Percentiles rank a stretch among this genome's conserved stretches.
These are phyloP conservation scores for Aplocera efformata DNA, from an alignment of 2,888 invertebrate genomes.

Conservation along the genomic window DNA sequence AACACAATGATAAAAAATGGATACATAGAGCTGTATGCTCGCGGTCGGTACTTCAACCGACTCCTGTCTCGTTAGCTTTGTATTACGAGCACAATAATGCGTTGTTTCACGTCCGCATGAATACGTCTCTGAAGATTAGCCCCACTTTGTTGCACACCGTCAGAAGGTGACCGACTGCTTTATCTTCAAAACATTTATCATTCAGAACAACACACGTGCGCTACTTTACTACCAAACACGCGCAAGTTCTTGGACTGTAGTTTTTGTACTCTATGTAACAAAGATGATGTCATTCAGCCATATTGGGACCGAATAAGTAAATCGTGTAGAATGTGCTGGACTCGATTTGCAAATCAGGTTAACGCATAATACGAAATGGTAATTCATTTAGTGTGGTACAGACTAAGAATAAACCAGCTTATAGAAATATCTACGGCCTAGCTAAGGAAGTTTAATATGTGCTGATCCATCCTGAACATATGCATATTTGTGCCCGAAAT, in stretches of 20 bases:
- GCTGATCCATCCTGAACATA: too few species aligned
- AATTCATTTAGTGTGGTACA: slow-evolving; percentile 4
- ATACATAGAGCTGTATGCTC: slow-evolving; percentile 19
- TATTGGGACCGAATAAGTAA: slow-evolving; percentile 16
- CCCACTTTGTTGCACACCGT: slow-evolving; percentile 40
- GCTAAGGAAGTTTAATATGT: too few species aligned
- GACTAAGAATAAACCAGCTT: too few species aligned
- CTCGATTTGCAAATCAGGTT: slow-evolving; percentile 19
- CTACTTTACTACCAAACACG: slow-evolving; percentile 18
- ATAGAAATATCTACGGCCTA: too few species aligned
- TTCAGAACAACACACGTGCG: slow-evolving; percentile 42
- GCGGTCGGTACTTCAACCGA: slow-evolving; percentile 13
- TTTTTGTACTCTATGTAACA: slow-evolving; percentile 12
- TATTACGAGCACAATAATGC: slow-evolving; percentile 43
- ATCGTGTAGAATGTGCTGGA: slow-evolving; percentile 11
- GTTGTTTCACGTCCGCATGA: slow-evolving; percentile 57
- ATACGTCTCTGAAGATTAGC: slow-evolving; percentile 51
- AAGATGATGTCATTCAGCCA: slow-evolving; percentile 28
- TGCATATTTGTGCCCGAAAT: too few species aligned
- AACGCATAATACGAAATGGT: slow-evolving; percentile 1
- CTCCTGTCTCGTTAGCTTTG: slow-evolving; percentile 33
- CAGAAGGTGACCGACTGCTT: slow-evolving; percentile 44
- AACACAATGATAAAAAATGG: slow-evolving; percentile 16
- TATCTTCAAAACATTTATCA: slow-evolving; percentile 47
- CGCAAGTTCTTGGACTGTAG: slow-evolving; percentile 21